These are phyloP conservation scores for Papilio aristodemus DNA, from an alignment of 1,140 invertebrate species.

Conservation along the genomic window DNA sequence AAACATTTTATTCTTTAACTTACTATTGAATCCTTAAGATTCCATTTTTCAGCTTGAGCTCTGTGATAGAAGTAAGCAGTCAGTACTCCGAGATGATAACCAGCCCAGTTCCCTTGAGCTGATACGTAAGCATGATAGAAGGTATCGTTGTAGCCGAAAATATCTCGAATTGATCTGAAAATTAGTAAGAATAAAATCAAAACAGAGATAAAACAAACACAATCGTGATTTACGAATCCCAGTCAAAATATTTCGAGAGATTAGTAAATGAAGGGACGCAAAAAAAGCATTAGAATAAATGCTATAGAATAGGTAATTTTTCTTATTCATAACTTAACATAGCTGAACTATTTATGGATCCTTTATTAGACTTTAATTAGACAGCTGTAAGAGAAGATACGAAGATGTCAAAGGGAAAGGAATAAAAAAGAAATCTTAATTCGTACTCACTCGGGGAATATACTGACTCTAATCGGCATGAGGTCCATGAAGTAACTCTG, in stretches of 20 bases:
- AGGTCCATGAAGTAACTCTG: slow-evolving; percentile 75
- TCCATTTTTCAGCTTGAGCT: slow-evolving; percentile 68
- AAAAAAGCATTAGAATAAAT: no score
- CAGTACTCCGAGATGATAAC: slow-evolving; percentile 68
- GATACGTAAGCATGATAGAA: slow-evolving; percentile 76
- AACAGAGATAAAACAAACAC: not conserved
- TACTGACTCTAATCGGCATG: slow-evolving; percentile 65
- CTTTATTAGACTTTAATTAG: no score
- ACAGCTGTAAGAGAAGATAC: no score
- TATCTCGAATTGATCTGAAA: slow-evolving; percentile 68
- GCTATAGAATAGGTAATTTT: no score
- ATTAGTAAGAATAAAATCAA: slow-evolving; percentile 33
- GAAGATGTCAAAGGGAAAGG: no score
- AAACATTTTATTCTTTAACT: slow-evolving; percentile 39
- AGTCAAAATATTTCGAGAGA: no score
- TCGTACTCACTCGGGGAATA: slow-evolving; percentile 69
- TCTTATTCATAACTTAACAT: no score
- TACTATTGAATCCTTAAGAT: slow-evolving; percentile 62
- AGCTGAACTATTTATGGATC: no score
- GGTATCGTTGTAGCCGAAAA: slow-evolving; percentile 71
- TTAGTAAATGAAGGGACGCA: no score
- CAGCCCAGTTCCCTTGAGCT: slow-evolving; percentile 73
- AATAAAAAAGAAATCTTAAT: slow-evolving; percentile 1
- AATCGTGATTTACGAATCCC: no score
- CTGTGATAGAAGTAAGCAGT: slow-evolving; percentile 72